phyloP scores from a whole-genome alignment of 1,140 invertebrate species.

The Megathymus violae region DNA sequence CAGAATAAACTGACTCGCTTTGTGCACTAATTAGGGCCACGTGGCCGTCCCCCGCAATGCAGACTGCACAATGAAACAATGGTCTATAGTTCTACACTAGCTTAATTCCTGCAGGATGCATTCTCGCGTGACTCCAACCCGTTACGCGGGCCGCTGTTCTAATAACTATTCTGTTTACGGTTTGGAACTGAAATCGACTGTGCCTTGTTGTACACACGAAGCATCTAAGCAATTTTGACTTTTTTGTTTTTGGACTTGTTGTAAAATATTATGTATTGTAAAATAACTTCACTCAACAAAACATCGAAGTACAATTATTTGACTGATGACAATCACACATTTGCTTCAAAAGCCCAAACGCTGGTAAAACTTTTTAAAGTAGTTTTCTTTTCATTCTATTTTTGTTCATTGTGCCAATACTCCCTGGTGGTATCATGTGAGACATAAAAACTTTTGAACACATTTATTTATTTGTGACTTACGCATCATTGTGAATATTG shows the following conservation, averaged over 20 bases:
- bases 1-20: conserved; percentile 79
- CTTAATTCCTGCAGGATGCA: conserved; percentile 76
- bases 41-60: conserved; percentile 81
- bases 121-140: conserved; percentile 70
- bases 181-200: conserved; percentile 34
- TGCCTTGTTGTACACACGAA: conserved; percentile 18
- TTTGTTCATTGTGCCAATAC: conserved; percentile 6
- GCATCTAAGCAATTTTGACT: conserved; percentile 21
- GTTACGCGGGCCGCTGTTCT: conserved; percentile 50
- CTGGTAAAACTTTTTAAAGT: conserved; percentile 6
- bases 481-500: too few relatives aligned
- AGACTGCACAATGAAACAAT: conserved; percentile 82
- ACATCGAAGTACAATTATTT: not conserved
- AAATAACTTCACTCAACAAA: conserved; percentile 2
- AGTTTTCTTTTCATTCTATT: conserved; percentile 17
- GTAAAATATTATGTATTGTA: not conserved
- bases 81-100: conserved; percentile 65
- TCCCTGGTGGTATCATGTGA: not conserved
- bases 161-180: conserved; percentile 35
- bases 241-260: not conserved
- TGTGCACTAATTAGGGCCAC: conserved; percentile 81
- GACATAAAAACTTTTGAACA: not conserved
- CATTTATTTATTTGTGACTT: not conserved
- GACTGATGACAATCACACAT: conserved; percentile 1
- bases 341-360: conserved; percentile 2